A percentile compares a stretch with the other conserved stretches of the same genome.
Conservation (phyloP, 2,888 invertebrate genomes). For the Saturnia pavonia region DNA sequence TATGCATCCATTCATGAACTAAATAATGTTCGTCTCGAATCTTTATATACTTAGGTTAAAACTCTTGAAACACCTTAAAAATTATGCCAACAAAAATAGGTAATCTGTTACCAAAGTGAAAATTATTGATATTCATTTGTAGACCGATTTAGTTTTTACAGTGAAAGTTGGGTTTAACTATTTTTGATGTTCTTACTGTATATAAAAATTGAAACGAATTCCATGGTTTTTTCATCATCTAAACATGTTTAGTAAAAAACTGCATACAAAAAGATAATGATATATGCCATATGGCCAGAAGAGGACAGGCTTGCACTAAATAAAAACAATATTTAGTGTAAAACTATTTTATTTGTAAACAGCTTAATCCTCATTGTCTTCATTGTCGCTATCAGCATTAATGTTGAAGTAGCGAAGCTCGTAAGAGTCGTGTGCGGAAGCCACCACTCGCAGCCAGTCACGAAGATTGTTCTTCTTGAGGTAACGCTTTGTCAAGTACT, state of each 20-base stretch:
- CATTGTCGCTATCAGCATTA: conserved; percentile 87
- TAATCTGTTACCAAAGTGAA: no score
- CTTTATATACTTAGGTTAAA: no score
- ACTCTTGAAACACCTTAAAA: no score
- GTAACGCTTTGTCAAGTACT: conserved; percentile 99
- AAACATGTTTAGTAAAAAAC: not conserved
- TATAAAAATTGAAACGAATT: no score
- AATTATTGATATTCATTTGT: no score
- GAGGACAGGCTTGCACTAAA: not conserved
- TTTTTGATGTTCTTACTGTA: no score
- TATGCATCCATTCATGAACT: no score
- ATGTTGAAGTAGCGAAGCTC: conserved; percentile 99
- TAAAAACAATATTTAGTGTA: conserved; percentile 52
- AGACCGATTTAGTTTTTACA: no score
- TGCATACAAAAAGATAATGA: not conserved
- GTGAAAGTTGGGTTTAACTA: no score
- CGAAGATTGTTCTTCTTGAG: conserved; percentile 99
- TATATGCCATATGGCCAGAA: not conserved
- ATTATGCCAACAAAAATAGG: no score
- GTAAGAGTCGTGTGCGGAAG: conserved; percentile 96
- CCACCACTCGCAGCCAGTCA: conserved; percentile 99
- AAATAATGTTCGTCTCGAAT: no score
- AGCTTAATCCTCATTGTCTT: conserved; percentile 93
- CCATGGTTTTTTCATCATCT: no score
- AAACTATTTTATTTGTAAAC: conserved; percentile 71